A percentile compares a stretch with the other conserved stretches of the same genome.
Evolutionary conservation across 2,113 vertebrate species (phyloP).

Genomic region (Chaetorhynchus papuensis): DNA sequence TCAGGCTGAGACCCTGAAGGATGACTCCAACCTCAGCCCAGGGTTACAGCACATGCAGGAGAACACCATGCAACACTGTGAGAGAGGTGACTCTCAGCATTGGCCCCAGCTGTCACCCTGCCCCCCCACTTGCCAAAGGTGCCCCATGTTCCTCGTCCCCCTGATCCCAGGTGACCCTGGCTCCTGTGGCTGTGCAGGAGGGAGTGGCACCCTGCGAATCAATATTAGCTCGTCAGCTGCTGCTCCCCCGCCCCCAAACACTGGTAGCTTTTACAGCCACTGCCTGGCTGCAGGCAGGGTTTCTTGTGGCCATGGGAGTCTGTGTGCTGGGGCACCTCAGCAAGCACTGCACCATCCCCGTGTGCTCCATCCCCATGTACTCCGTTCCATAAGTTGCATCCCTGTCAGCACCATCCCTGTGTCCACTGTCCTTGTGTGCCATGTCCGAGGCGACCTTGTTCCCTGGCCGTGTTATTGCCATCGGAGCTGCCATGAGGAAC

Average conservation of each 20-base stretch:
- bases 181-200: not conserved
- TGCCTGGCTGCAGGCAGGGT: not conserved
- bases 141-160: not conserved
- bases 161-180: not conserved
- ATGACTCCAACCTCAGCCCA: not conserved
- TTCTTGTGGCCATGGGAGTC: accelerated
- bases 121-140: not conserved
- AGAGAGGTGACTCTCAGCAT: not conserved
- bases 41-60: not conserved
- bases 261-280: not conserved
- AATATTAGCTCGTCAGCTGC: not conserved
- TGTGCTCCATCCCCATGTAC: not conserved
- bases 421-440: not conserved
- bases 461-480: not conserved
- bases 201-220: not conserved
- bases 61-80: not conserved
- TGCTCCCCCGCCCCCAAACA: not conserved
- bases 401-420: not conserved
- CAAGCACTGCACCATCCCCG: not conserved
- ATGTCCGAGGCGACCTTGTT: not conserved
- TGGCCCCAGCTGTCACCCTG: not conserved
- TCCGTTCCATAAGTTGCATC: not conserved
- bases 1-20: not conserved
- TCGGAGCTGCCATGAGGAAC: not conserved
- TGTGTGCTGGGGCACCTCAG: not conserved